Evolutionary conservation across 2,888 invertebrate species (phyloP).

Genomic region (Amiota minor): DNA sequence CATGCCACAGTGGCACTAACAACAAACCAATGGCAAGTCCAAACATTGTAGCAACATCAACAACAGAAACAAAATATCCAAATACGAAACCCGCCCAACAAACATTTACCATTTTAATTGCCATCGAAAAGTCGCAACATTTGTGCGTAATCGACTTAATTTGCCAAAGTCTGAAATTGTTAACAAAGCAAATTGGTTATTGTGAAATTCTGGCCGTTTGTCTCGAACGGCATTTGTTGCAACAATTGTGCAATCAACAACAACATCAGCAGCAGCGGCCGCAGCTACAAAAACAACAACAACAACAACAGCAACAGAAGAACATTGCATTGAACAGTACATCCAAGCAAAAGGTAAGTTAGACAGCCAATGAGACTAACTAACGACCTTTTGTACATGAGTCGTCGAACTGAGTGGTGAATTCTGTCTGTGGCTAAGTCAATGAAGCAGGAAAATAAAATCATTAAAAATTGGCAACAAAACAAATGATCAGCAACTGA

Average conservation of each 20-base stretch:
- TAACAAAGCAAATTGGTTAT: conserved; percentile 73
- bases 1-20: conserved; percentile 7
- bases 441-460: conserved; percentile 49
- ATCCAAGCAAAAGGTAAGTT: not conserved
- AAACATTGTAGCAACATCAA: conserved; percentile 32
- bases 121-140: conserved; percentile 72
- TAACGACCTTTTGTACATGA: conserved; percentile 49
- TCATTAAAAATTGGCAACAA: conserved; percentile 44
- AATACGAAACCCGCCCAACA: conserved; percentile 57
- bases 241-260: conserved; percentile 60
- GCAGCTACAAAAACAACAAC: too few species aligned
- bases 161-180: conserved; percentile 73
- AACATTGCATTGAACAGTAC: conserved; percentile 3
- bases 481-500: conserved; percentile 11
- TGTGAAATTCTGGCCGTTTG: conserved; percentile 72
- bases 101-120: conserved; percentile 73
- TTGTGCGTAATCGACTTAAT: conserved; percentile 74
- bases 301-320: conserved; percentile 38
- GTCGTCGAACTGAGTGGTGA: conserved; percentile 25
- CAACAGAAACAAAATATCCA: conserved; percentile 38
- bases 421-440: too few species aligned
- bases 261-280: conserved; percentile 50
- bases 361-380: not conserved
- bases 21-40: conserved; percentile 16
- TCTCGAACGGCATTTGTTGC: conserved; percentile 66